Conservation (phyloP, 1,140 invertebrate species). For the Drosophila repletoides region DNA sequence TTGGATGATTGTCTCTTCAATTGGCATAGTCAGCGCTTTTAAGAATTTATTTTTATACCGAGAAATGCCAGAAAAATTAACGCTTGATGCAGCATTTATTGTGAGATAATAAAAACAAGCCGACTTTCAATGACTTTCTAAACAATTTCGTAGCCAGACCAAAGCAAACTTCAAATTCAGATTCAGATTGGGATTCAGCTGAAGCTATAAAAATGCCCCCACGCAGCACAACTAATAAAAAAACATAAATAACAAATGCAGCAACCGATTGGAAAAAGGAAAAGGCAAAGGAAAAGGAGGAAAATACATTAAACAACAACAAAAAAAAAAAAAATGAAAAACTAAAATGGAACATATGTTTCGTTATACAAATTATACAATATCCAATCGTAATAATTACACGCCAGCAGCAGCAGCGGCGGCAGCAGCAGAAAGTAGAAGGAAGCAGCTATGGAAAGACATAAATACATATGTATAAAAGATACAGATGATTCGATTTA, state of each 20-base stretch:
- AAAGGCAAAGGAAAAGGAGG: conserved; percentile 8
- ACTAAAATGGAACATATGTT: conserved; percentile 78
- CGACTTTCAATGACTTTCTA: conserved; percentile 59
- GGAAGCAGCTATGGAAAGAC: not conserved
- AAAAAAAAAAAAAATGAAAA: conserved; percentile 55
- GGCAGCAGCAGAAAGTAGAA: not conserved
- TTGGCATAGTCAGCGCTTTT: no score
- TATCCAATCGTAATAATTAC: conserved; percentile 77
- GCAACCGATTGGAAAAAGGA: conserved; percentile 12
- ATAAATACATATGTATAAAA: conserved; percentile 1
- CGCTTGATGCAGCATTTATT: no score
- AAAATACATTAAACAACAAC: no score
- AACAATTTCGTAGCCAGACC: conserved; percentile 41
- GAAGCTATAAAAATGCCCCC: conserved; percentile 32
- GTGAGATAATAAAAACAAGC: no score
- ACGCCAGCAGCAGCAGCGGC: conserved; percentile 32
- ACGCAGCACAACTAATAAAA: conserved; percentile 65
- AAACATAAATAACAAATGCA: conserved; percentile 59
- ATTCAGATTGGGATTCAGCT: conserved; percentile 7
- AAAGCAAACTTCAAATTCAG: not conserved
- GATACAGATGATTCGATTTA: conserved; percentile 63
- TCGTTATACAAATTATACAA: conserved; percentile 72
- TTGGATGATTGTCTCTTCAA: no score
- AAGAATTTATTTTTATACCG: no score
- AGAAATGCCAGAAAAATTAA: not conserved